These are phyloP conservation scores for Andrena fulva DNA, from an alignment of 2,888 invertebrate species.

Conservation along the genomic window DNA sequence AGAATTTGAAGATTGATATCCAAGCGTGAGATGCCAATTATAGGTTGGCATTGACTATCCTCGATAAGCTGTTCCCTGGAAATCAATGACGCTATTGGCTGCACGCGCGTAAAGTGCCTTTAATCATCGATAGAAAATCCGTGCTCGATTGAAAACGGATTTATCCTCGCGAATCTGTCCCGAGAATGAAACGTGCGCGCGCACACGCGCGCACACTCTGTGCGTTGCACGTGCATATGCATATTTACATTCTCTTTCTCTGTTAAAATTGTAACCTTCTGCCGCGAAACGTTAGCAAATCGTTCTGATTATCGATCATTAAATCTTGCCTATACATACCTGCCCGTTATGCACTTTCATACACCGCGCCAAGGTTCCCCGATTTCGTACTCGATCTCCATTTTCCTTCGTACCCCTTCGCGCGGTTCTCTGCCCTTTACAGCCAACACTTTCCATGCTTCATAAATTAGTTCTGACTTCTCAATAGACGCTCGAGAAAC, in stretches of 20 bases:
- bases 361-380: slow-evolving; percentile 47
- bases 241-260: slow-evolving; percentile 45
- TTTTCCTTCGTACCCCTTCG: slow-evolving; percentile 34
- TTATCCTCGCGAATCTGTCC: slow-evolving; percentile 25
- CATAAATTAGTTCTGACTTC: neutral
- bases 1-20: slow-evolving; percentile 5
- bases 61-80: slow-evolving; percentile 22
- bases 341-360: slow-evolving; percentile 51
- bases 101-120: slow-evolving; percentile 32
- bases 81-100: slow-evolving; percentile 31
- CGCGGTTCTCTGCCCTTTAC: neutral
- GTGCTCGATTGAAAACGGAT: slow-evolving; percentile 20
- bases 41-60: slow-evolving; percentile 17
- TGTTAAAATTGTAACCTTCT: slow-evolving; percentile 57
- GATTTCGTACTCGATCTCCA: slow-evolving; percentile 54
- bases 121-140: slow-evolving; percentile 45
- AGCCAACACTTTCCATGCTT: neutral
- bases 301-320: slow-evolving; percentile 64
- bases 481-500: neutral
- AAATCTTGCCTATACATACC: slow-evolving; percentile 46
- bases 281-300: slow-evolving; percentile 56
- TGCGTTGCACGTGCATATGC: slow-evolving; percentile 12
- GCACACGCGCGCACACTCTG: neutral
- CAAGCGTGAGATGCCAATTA: slow-evolving; percentile 16
- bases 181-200: slow-evolving; percentile 8